Base-by-base conservation (phyloP, 2,888 invertebrate species). In the Elgonia sp. region DNA sequence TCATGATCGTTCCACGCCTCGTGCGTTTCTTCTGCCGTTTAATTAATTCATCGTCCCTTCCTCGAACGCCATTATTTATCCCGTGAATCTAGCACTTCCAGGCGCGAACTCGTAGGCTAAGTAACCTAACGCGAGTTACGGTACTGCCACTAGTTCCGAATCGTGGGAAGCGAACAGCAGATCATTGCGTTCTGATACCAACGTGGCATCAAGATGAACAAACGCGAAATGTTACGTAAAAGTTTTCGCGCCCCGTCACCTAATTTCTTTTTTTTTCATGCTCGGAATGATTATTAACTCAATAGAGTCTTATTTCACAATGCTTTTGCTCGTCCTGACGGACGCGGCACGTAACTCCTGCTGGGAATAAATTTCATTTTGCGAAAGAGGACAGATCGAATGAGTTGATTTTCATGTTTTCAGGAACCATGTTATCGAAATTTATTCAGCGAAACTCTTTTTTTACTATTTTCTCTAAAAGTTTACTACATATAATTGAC, bases 31-130 rank as follows among this genome's bases (percentile, higher is more conserved):
- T 87, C 50, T 75, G 70, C 84, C 60, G 73, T 84, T 87, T 84
- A 87, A 87, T 87, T 87, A 84, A 87, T 87, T 84, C 85, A 83
- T 88, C 88, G 79, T 63, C 79, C 20, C 21, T 76, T 77, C 73
- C n/a, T 76, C 21, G 80, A 70, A 70, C 80, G 60, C 73, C 65
- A 87, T 88, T 88, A 85, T 79, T 77, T 79, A 88, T 88, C 83
- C 77, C 73, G 63, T 20, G 69, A 77, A 84, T 88, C 82, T 73
- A 85, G 50, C 85, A 85, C 85, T 88, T 88, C 82, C 85, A 88
- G 75, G 81, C 73, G 84, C 77, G 82, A 84, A 83, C 86, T 76
- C 83, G 70, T 65, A 76, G 63, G 55, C 76, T 79, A 70, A 80
- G 79, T 53, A 86, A 77, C 72, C 60, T 72, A 70, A 63, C 82